Conservation (phyloP, 2,113 vertebrate genomes). For the Polyodon spathula region DNA sequence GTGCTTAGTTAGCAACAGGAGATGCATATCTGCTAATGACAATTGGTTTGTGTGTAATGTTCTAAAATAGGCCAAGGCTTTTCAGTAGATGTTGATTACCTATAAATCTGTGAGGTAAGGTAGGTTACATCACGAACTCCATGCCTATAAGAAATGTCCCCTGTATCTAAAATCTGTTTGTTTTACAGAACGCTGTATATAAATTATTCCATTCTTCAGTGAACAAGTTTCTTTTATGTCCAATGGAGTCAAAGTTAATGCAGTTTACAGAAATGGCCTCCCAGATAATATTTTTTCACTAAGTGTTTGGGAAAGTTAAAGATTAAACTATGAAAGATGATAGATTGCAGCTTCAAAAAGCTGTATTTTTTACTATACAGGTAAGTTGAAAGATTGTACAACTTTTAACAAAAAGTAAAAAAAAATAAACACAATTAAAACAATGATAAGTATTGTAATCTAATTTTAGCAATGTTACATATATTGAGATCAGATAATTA, state of each 20-base stretch:
- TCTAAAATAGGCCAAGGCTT: conserved; percentile 45
- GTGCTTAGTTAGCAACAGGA: conserved; percentile 34
- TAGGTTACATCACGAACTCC: conserved; percentile 52
- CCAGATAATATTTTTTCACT: conserved; percentile 74
- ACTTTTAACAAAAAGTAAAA: no score
- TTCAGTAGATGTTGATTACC: conserved; percentile 63
- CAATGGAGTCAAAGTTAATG: conserved; percentile 72
- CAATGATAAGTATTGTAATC: no score
- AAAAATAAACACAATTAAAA: no score
- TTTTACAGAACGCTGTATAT: conserved; percentile 56
- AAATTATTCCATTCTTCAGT: conserved; percentile 64
- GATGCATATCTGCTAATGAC: conserved; percentile 28
- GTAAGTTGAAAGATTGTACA: no score
- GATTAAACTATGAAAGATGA: conserved; percentile 76
- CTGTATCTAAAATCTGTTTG: conserved; percentile 56
- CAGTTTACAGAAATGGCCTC: conserved; percentile 61
- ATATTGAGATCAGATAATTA: no score
- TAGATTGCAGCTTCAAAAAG: conserved; percentile 46
- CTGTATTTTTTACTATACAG: conserved; percentile 49
- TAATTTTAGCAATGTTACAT: no score
- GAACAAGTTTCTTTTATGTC: conserved; percentile 59
- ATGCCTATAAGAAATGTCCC: conserved; percentile 58
- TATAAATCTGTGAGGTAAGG: conserved; percentile 57
- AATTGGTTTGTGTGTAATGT: conserved; percentile 38
- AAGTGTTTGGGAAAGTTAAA: conserved; percentile 79